Conservation (phyloP, 1,140 invertebrate species). For the Seison nebaliae region DNA sequence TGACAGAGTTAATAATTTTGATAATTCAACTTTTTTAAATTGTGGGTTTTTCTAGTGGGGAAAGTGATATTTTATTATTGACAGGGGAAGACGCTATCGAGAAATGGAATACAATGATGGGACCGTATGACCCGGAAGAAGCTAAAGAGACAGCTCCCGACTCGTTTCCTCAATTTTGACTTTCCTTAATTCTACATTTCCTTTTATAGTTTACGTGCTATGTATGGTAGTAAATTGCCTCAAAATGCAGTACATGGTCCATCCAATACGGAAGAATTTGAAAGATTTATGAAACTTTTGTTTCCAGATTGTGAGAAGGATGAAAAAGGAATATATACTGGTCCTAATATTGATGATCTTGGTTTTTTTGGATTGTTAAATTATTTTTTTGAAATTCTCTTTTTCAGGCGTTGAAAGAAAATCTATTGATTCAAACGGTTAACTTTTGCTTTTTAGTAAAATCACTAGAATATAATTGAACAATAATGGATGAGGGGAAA, state of each 20-base stretch:
- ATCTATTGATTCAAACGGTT: no score
- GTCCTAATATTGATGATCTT: no score
- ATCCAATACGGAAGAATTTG: slow-evolving; percentile 17
- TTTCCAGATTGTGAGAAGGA: slow-evolving; percentile 23
- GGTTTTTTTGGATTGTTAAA: no score
- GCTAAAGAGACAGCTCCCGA: slow-evolving; percentile 22
- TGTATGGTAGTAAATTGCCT: slow-evolving; percentile 20
- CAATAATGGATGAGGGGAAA: no score
- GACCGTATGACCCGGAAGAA: slow-evolving; percentile 22
- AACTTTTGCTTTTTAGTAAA: no score
- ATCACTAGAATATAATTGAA: no score
- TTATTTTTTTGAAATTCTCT: no score
- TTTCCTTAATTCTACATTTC: neutral
- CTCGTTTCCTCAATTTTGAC: slow-evolving; percentile 16
- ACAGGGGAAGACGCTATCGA: slow-evolving; percentile 23
- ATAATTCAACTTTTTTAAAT: neutral
- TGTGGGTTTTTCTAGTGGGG: slow-evolving; percentile 19
- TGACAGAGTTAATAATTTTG: slow-evolving; percentile 20
- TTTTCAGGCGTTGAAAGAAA: no score
- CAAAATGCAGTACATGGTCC: slow-evolving; percentile 25
- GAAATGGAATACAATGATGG: slow-evolving; percentile 23
- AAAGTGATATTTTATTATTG: slow-evolving; percentile 25
- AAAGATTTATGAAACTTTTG: slow-evolving; percentile 18
- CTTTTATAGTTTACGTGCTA: slow-evolving; percentile 19
- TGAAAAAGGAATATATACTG: no score